These are phyloP conservation scores for Lasiommata megera DNA, from an alignment of 2,888 invertebrate species.

Conservation along the genomic window DNA sequence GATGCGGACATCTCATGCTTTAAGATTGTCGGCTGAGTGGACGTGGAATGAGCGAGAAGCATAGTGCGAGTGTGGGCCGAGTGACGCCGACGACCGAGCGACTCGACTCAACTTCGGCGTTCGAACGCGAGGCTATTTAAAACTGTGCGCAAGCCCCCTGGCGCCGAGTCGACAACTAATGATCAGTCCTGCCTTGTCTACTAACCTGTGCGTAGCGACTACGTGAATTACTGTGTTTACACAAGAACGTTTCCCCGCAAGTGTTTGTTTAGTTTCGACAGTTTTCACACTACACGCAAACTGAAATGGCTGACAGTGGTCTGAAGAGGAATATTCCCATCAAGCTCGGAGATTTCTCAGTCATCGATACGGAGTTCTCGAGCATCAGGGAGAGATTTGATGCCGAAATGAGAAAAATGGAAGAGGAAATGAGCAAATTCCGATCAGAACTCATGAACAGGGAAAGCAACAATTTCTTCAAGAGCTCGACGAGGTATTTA, in stretches of 20 bases:
- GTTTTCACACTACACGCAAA: slow-evolving; percentile 53
- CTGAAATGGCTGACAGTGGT: slow-evolving; percentile 90
- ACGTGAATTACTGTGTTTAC: slow-evolving; percentile 70
- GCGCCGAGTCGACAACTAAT: slow-evolving; percentile 78
- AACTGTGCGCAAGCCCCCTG: slow-evolving; percentile 80
- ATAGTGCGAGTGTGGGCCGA: slow-evolving; percentile 64
- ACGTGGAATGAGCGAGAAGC: slow-evolving; percentile 79
- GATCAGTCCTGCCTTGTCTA: slow-evolving; percentile 78
- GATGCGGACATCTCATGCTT: slow-evolving; percentile 27
- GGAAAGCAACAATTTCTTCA: slow-evolving; percentile 95
- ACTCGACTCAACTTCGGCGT: slow-evolving; percentile 55
- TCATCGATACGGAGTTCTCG: slow-evolving; percentile 97
- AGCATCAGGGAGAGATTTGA: slow-evolving; percentile 97
- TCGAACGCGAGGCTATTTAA: slow-evolving; percentile 80
- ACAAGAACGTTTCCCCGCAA: slow-evolving; percentile 59
- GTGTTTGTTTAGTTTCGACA: slow-evolving; percentile 78
- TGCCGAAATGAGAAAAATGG: slow-evolving; percentile 98
- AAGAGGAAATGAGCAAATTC: slow-evolving; percentile 98
- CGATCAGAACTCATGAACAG: slow-evolving; percentile 95
- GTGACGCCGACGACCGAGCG: slow-evolving; percentile 54
- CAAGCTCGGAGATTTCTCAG: slow-evolving; percentile 95
- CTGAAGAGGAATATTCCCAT: slow-evolving; percentile 95
- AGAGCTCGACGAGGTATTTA: slow-evolving; percentile 91
- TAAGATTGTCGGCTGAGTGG: slow-evolving; percentile 40
- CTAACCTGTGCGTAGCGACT: slow-evolving; percentile 65